Base-by-base conservation (phyloP, 2,888 invertebrate species). In the Cancer borealis region DNA sequence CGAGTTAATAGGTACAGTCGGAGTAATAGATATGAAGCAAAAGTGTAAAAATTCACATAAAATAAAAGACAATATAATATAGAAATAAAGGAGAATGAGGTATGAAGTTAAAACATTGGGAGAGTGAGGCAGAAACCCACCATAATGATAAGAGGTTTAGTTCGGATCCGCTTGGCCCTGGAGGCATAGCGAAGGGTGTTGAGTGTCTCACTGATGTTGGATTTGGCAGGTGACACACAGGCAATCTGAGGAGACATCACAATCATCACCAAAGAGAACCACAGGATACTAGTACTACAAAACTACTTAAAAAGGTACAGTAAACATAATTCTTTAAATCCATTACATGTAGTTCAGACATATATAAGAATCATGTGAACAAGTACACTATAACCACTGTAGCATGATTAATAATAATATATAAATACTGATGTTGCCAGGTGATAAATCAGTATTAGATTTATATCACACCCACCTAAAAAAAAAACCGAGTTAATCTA, bases 71-170 rank as follows among this genome's bases (percentile, higher is more conserved):
- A 73, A 73, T 26, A 73, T 5, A 10, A 26, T 26, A 66, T 66
- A 26, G 26, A 73, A n/a, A n/a, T 10, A 26, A 73, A 73, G 73
- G 26, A 73, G 60, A 60, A 60, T 60, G 60, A 60, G 21, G 21
- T 21, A 60, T 21, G 60, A 4, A 5, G 17, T 60, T 49, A 49
- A 49, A 2, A 12, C 49, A 49, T 49, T 3, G 3, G 60, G 60
- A 17, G 12, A 66, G 17, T 66, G 60, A 66, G 17, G 17, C 60
- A 8, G 60, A 17, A 45, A 96, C 97, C 97, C 97, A 98, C 98
- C 98, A 99, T 99, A 96, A 99, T 98, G 47, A 99, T 98, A 30
- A 99, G 98, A 0, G 99, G 99, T 96, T 99, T 99, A 0, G 98
- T 98, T 96, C 98, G 98, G 96, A 99, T 99, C 96, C 98, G 98